These are phyloP conservation scores for Nowickia ferox DNA, from an alignment of 2,888 invertebrate species.

Conservation along the genomic window DNA sequence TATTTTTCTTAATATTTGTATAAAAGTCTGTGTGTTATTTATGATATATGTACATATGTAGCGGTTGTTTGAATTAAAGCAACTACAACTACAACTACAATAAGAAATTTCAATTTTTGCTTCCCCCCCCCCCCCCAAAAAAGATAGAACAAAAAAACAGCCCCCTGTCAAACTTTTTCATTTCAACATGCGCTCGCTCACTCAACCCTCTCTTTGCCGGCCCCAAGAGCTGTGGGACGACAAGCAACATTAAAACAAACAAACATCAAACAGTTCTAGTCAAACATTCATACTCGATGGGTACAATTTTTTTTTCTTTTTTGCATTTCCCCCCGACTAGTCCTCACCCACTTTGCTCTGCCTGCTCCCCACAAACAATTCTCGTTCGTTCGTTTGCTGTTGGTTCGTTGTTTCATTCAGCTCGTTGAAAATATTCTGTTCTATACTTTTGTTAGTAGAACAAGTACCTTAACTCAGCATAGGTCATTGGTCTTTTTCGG, in stretches of 20 bases:
- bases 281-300: constrained; percentile 30
- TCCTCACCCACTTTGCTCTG: constrained; percentile 32
- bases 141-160: constrained; percentile 17
- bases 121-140: neutral
- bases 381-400: neutral
- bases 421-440: constrained; percentile 61
- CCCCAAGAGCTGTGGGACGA: neutral
- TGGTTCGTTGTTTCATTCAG: constrained; percentile 50
- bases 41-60: constrained; percentile 33
- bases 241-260: constrained; percentile 44
- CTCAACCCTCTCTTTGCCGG: neutral
- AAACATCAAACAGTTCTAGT: constrained; percentile 39
- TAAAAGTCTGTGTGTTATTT: constrained; percentile 14
- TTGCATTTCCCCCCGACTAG: neutral
- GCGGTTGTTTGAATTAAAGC: constrained; percentile 57
- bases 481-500: constrained; percentile 83
- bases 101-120: constrained; percentile 25
- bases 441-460: constrained; percentile 72
- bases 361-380: constrained; percentile 3
- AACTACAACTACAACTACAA: constrained; percentile 20
- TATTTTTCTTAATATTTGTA: neutral
- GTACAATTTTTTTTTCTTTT: constrained; percentile 26
- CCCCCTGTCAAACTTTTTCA: constrained; percentile 6
- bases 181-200: neutral
- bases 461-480: constrained; percentile 78